Conservation (phyloP, 2,113 vertebrate genomes). For the Alligator mississippiensis region DNA sequence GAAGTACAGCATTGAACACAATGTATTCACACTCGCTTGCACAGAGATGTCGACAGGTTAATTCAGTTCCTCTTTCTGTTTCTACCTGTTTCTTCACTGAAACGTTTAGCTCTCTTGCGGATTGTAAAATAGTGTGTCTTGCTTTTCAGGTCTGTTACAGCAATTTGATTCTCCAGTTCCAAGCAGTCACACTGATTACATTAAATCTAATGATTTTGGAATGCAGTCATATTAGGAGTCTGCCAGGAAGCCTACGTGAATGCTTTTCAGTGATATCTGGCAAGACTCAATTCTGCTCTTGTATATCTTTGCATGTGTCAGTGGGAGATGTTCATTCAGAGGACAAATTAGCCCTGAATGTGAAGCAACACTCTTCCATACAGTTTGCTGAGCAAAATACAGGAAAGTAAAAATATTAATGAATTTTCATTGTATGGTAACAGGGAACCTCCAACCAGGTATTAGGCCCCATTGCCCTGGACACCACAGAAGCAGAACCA, state of each 20-base stretch:
- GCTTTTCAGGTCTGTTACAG: neutral
- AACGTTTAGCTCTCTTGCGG: neutral
- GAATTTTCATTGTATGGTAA: neutral
- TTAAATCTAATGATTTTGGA: neutral
- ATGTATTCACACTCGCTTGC: too few relatives aligned
- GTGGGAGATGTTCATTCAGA: neutral
- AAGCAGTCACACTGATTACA: neutral
- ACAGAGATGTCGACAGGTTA: neutral
- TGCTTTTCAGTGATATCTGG: neutral
- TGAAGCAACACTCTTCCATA: neutral
- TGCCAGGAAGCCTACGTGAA: neutral
- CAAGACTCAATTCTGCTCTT: neutral
- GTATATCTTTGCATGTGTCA: neutral
- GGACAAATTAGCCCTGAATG: neutral
- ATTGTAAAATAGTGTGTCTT: neutral
- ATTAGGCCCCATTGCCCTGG: neutral
- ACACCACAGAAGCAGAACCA: too few relatives aligned
- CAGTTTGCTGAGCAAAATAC: neutral
- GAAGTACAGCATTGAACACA: too few relatives aligned
- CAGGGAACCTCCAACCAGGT: neutral
- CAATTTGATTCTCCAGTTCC: neutral
- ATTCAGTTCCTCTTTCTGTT: neutral
- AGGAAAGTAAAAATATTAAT: neutral
- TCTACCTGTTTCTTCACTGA: neutral
- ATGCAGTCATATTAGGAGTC: neutral